These are phyloP conservation scores for Pagrus major DNA, from an alignment of 2,113 vertebrate species.

Conservation along the genomic window DNA sequence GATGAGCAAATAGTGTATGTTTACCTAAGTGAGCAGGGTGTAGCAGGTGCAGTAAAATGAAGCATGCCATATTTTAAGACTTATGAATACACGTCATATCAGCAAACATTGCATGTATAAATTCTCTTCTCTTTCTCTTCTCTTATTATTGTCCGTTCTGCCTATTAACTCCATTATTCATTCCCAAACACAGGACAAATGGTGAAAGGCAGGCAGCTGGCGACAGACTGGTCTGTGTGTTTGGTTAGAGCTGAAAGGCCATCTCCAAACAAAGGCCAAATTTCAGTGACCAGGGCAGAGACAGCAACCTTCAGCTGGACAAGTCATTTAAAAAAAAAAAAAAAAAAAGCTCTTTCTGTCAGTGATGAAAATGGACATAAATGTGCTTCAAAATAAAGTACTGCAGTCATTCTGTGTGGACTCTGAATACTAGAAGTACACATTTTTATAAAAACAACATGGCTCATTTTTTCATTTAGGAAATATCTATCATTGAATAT, in stretches of 20 bases:
- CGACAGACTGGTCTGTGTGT: not conserved
- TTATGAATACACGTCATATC: not conserved
- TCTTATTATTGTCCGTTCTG: not conserved
- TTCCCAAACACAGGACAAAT: not conserved
- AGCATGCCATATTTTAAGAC: not conserved
- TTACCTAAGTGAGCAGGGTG: not conserved
- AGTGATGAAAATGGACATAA: no score
- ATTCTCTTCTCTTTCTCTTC: no score
- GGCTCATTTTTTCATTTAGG: not conserved
- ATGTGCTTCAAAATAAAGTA: no score
- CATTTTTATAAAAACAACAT: not conserved
- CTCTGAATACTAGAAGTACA: not conserved
- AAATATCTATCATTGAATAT: not conserved
- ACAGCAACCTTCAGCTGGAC: not conserved
- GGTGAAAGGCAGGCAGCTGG: not conserved
- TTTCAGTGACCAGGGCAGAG: not conserved
- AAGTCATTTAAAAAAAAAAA: no score
- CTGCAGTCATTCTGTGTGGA: no score
- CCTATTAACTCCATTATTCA: not conserved
- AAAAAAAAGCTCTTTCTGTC: no score
- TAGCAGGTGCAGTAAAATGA: conserved; percentile 31
- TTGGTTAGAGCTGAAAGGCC: not conserved
- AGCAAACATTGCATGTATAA: not conserved
- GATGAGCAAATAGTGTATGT: not conserved
- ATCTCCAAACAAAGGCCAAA: not conserved